A percentile compares a stretch with the other conserved stretches of the same genome.
These are phyloP conservation scores for Galleria mellonella DNA, from an alignment of 1,140 invertebrate species.

Conservation along the genomic window DNA sequence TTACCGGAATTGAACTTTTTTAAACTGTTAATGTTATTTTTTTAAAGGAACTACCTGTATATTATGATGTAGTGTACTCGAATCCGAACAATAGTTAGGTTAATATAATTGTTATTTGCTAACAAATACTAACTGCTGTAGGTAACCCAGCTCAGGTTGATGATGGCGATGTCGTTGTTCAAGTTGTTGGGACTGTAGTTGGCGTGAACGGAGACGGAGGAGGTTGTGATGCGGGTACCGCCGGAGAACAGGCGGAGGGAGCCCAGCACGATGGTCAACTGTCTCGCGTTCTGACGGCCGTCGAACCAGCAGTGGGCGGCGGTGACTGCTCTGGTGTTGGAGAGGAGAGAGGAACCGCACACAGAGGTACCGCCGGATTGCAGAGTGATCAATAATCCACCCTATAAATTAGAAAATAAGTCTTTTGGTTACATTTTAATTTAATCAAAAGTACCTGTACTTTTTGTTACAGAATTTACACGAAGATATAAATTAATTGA, in stretches of 20 bases:
- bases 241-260: conserved; percentile 17
- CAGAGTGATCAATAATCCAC: conserved; percentile 15
- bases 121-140: conserved; percentile 8
- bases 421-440: not conserved
- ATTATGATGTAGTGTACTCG: too few species aligned
- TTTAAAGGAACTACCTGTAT: too few species aligned
- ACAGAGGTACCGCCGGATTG: conserved; percentile 10
- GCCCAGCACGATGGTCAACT: conserved; percentile 18
- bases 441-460: too few species aligned
- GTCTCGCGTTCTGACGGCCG: conserved; percentile 4
- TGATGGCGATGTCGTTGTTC: conserved; percentile 9
- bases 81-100: too few species aligned
- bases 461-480: too few species aligned
- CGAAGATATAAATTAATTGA: too few species aligned
- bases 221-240: conserved; percentile 12
- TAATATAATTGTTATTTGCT: not conserved
- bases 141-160: not conserved
- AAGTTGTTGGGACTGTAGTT: conserved; percentile 6
- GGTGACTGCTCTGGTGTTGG: conserved; percentile 21
- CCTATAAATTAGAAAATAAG: conserved; percentile 12
- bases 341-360: conserved; percentile 25
- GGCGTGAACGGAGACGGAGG: conserved; percentile 5
- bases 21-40: too few species aligned
- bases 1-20: too few species aligned
- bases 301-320: conserved; percentile 30